Conservation (phyloP, 2,113 vertebrate species). For the Machaerirhynchus nigripectus region DNA sequence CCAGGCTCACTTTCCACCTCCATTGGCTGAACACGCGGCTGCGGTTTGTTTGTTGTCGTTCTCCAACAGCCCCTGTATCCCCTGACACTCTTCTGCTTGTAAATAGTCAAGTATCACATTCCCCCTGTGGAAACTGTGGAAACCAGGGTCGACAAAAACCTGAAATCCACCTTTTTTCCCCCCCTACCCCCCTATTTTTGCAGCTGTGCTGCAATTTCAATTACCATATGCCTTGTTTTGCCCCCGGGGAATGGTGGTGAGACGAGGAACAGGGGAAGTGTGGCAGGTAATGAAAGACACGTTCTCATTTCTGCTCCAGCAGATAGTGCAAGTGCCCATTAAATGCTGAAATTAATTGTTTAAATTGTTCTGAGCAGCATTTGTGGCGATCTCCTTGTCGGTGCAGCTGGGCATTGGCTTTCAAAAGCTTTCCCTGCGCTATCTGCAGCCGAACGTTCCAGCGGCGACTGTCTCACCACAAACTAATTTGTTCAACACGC, state of each 20-base stretch:
- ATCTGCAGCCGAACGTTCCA: background rate
- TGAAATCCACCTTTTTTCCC: background rate
- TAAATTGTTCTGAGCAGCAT: conserved; percentile 44
- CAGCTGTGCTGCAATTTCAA: conserved; percentile 45
- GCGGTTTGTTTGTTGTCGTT: background rate
- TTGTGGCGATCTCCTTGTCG: background rate
- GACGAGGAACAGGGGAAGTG: background rate
- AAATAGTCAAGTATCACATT: conserved; percentile 3
- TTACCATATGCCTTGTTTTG: conserved; percentile 31
- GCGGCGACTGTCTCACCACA: background rate
- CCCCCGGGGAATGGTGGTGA: background rate
- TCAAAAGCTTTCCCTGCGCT: background rate
- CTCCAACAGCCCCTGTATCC: background rate
- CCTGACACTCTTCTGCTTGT: conserved; percentile 8
- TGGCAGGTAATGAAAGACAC: conserved; percentile 53
- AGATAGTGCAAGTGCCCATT: conserved; percentile 49
- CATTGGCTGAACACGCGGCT: fast-evolving
- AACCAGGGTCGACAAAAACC: conserved; percentile 2
- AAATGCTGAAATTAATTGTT: conserved; percentile 63
- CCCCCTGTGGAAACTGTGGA: background rate
- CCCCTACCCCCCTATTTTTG: background rate
- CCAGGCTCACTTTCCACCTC: background rate
- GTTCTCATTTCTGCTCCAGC: conserved; percentile 41
- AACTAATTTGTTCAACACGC: conserved; percentile 25
- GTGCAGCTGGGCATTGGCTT: conserved; percentile 27